phyloP scores from a whole-genome alignment of 1,140 invertebrate species.

The Calephelis nemesis region DNA sequence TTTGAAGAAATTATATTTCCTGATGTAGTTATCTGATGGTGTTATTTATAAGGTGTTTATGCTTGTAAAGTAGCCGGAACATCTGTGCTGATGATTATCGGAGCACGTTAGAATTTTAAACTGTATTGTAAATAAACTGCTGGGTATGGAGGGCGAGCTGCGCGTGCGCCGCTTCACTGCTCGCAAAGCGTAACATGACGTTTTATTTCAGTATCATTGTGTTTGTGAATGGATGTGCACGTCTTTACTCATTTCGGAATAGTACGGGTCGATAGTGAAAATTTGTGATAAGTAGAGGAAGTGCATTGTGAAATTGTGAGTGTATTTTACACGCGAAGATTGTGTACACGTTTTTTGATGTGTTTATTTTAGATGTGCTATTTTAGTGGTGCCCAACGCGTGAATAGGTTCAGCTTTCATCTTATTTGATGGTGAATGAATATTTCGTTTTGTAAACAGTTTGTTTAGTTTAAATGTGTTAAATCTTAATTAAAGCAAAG shows the following conservation, averaged over 20 bases:
- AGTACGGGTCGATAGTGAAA: slow-evolving; percentile 37
- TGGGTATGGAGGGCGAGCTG: slow-evolving; percentile 46
- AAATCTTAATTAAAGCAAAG: neutral
- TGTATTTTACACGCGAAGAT: slow-evolving; percentile 12
- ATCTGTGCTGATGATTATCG: slow-evolving; percentile 62
- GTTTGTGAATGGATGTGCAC: slow-evolving; percentile 62
- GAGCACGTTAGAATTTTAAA: slow-evolving; percentile 67
- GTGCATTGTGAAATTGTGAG: slow-evolving; percentile 19
- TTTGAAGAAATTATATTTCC: slow-evolving; percentile 5
- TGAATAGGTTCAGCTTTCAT: slow-evolving; percentile 34
- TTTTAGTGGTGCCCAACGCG: slow-evolving; percentile 58
- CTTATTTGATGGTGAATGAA: slow-evolving; percentile 15
- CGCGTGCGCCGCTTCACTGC: slow-evolving; percentile 53
- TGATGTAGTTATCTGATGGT: slow-evolving; percentile 7
- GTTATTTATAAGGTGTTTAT: slow-evolving; percentile 21
- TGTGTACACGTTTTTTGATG: slow-evolving; percentile 35
- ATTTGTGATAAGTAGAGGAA: slow-evolving; percentile 29
- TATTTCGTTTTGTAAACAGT: slow-evolving; percentile 12
- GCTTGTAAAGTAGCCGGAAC: slow-evolving; percentile 28
- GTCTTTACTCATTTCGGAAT: slow-evolving; percentile 34
- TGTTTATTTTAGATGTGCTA: slow-evolving; percentile 69
- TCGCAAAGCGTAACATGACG: slow-evolving; percentile 25
- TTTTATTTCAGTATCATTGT: slow-evolving; percentile 52
- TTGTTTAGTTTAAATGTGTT: neutral
- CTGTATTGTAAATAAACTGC: slow-evolving; percentile 70